Base-by-base conservation (phyloP, 2,797 vertebrate genomes). In the Zonotrichia albicollis region DNA sequence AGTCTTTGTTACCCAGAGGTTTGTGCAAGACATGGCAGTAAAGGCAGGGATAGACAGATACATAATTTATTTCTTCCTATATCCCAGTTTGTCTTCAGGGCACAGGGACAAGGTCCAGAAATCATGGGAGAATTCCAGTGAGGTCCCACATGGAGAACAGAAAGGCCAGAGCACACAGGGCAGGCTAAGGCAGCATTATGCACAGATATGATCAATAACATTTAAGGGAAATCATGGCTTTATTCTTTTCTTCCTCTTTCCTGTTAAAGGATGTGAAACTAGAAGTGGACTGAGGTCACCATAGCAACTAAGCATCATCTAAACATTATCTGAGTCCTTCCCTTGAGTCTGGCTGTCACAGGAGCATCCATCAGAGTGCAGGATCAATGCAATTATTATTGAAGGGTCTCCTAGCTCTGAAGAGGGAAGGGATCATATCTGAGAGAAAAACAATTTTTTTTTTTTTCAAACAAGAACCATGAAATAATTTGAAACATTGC, bases 251-350 rank as follows among this genome's bases (percentile, higher is more conserved):
- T 70, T 78, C 51, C 51, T 91, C 72, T 75, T 88, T 68, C 66
- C 55, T 73, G 71, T 46, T 66, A 90, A 90, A 87, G 81, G 38
- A 38, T 77, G 54, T 74, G 67, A 86, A 93, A 82, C 60, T 72
- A 62, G 46, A 64, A 55, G 50, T 70, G 85, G 91, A 90, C 84
- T 76, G 80, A 90, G 90, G 94, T 95, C 95, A 96, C 96, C 95
- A 95, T 94, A 80, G 94, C 94, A 96, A 96, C 93, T n/a, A 61
- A 80, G 23, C 77, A 93, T 67, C 86, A 38, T 84, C 76, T 73
- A 40, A 92, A 87, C 4, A 5, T 67, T 65, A 22, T 66, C 32
- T 53, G 36, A 27, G 61, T 60, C 70, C 32, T 91, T 84, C 43
- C 67, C 76, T 34, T 5, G 38, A 87, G 67, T 18, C 53, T 84